Evolutionary conservation across 2,113 vertebrate species (phyloP).

Genomic region (Hydrolagus affinis): DNA sequence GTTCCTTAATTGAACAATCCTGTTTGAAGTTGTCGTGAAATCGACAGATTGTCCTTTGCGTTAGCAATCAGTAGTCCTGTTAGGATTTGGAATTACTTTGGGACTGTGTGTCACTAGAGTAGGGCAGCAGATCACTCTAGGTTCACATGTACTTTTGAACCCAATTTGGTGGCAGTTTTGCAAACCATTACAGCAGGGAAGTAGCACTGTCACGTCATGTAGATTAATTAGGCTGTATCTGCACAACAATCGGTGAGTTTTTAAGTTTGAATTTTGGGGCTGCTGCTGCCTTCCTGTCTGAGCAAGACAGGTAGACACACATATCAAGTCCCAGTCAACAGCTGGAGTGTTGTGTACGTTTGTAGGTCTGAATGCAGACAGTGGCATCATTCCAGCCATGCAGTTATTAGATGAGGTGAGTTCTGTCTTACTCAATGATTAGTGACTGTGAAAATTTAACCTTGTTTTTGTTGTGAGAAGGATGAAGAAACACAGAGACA

Average conservation of each 20-base stretch:
- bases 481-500: neutral
- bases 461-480: neutral
- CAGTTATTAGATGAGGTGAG: neutral
- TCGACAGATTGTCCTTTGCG: neutral
- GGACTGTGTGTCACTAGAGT: neutral
- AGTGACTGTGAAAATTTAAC: neutral
- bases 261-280: neutral
- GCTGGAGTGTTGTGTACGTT: neutral
- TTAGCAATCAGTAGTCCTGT: neutral
- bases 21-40: too few relatives aligned
- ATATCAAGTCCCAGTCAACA: neutral
- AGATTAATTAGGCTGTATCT: neutral
- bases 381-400: neutral
- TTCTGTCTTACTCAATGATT: neutral
- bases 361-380: neutral
- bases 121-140: neutral
- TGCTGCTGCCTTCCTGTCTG: neutral
- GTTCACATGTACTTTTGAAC: neutral
- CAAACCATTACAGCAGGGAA: neutral
- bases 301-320: neutral
- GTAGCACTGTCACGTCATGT: neutral
- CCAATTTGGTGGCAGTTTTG: neutral
- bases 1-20: too few relatives aligned
- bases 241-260: neutral
- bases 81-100: neutral